These are phyloP conservation scores for Ephestia elutella DNA, from an alignment of 1,140 invertebrate genomes.

Conservation along the genomic window DNA sequence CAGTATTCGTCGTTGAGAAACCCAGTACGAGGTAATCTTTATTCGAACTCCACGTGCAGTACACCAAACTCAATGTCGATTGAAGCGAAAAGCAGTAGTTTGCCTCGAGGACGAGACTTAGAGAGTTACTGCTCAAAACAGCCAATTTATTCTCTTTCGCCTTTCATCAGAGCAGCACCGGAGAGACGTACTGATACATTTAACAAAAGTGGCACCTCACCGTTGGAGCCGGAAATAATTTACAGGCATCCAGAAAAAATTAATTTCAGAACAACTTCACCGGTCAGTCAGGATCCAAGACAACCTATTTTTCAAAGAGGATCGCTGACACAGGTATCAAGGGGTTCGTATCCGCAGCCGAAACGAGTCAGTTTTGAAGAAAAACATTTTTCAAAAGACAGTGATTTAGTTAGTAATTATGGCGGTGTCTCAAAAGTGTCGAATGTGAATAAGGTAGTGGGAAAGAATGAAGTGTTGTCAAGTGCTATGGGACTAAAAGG, in stretches of 20 bases:
- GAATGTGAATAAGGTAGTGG: slow-evolving; percentile 14
- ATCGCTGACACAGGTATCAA: slow-evolving; percentile 24
- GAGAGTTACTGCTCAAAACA: slow-evolving; percentile 31
- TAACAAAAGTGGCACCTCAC: slow-evolving; percentile 27
- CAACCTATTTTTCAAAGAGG: slow-evolving; percentile 26
- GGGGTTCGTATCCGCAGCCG: slow-evolving; percentile 22
- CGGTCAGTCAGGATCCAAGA: slow-evolving; percentile 18
- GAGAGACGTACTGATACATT: slow-evolving; percentile 58
- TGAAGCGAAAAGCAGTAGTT: slow-evolving; percentile 43
- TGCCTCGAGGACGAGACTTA: slow-evolving; percentile 39
- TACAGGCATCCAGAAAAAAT: slow-evolving; percentile 50
- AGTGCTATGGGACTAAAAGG: slow-evolving; percentile 13
- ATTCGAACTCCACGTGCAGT: slow-evolving; percentile 41
- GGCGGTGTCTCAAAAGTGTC: slow-evolving; percentile 10
- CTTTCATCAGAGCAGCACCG: slow-evolving; percentile 44
- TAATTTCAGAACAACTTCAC: slow-evolving; percentile 17
- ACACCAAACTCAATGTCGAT: slow-evolving; percentile 39
- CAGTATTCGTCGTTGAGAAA: slow-evolving; percentile 25
- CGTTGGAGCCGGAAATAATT: slow-evolving; percentile 33
- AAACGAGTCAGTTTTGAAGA: slow-evolving; percentile 55
- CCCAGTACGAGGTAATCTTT: slow-evolving; percentile 20
- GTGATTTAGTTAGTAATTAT: slow-evolving; percentile 13
- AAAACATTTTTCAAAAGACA: slow-evolving; percentile 13
- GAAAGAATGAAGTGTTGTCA: slow-evolving; percentile 14
- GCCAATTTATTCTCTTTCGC: slow-evolving; percentile 27